Percentiles rank a stretch among this genome's conserved stretches.
These are phyloP conservation scores for Eulemur macaco DNA, from an alignment of 2,113 vertebrate species.

Conservation along the genomic window DNA sequence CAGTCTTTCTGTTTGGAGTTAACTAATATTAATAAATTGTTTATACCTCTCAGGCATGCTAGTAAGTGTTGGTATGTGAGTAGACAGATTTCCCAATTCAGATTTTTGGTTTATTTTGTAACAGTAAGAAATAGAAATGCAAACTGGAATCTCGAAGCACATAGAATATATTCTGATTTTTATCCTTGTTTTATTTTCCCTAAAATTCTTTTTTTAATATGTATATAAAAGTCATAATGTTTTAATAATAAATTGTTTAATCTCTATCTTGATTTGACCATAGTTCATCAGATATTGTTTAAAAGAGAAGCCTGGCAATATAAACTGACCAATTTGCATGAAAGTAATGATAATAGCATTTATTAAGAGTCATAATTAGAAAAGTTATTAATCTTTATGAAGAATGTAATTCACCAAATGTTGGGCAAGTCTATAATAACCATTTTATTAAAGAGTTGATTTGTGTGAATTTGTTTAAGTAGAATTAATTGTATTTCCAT, in stretches of 20 bases:
- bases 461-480: conserved; percentile 57
- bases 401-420: conserved; percentile 70
- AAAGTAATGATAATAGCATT: conserved; percentile 75
- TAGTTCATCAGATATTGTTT: conserved; percentile 77
- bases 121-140: conserved; percentile 43
- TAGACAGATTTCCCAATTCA: conserved; percentile 17
- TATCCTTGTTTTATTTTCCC: conserved; percentile 70
- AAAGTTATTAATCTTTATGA: conserved; percentile 76
- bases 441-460: conserved; percentile 67
- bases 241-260: conserved; percentile 78
- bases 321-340: conserved; percentile 78
- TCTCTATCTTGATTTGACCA: conserved; percentile 80
- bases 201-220: conserved; percentile 68
- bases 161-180: conserved; percentile 52
- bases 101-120: conserved; percentile 48
- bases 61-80: not conserved
- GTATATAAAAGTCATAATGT: conserved; percentile 72
- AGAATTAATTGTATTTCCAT: conserved; percentile 51
- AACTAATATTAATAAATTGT: conserved; percentile 57
- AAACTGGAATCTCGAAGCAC: conserved; percentile 42
- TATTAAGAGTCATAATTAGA: conserved; percentile 76
- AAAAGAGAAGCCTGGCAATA: conserved; percentile 73
- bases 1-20: conserved; percentile 44
- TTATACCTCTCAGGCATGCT: conserved; percentile 40
- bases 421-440: conserved; percentile 49